Percentiles rank a stretch among this genome's conserved stretches.
phyloP scores from a whole-genome alignment of 1,140 invertebrate genomes.

The Sminthurinus signatus region DNA sequence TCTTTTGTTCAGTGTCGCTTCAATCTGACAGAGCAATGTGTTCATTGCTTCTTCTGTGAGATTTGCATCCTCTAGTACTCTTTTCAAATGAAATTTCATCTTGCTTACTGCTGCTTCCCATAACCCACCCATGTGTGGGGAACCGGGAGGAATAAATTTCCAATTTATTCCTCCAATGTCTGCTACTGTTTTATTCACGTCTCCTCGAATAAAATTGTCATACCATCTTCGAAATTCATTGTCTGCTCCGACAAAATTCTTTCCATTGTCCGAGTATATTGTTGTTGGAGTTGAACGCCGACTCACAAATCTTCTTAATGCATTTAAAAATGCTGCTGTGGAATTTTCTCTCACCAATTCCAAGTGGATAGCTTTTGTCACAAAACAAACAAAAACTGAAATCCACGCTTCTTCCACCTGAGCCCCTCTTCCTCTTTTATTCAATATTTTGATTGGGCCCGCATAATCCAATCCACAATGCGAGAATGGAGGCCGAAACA shows the following conservation, averaged over 20 bases:
- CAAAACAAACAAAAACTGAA: constrained; percentile 47
- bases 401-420: constrained; percentile 38
- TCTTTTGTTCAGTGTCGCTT: not conserved
- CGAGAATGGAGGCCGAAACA: not conserved
- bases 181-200: not conserved
- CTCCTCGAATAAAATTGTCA: not conserved
- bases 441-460: not conserved
- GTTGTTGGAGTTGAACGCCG: not conserved
- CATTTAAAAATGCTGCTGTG: not conserved
- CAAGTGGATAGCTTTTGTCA: constrained; percentile 35
- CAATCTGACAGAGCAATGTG: not conserved
- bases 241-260: not conserved
- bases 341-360: constrained; percentile 28
- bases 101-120: constrained; percentile 44
- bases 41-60: not conserved
- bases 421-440: not conserved
- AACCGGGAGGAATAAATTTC: constrained; percentile 42
- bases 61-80: constrained; percentile 20
- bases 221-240: not conserved
- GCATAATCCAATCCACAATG: constrained; percentile 19
- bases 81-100: constrained; percentile 40
- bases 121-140: constrained; percentile 43
- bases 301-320: not conserved
- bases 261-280: not conserved
- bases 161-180: constrained; percentile 31